Evolutionary conservation across 2,888 invertebrate genomes (phyloP).

Genomic region (Hemicrepidius hirtus): DNA sequence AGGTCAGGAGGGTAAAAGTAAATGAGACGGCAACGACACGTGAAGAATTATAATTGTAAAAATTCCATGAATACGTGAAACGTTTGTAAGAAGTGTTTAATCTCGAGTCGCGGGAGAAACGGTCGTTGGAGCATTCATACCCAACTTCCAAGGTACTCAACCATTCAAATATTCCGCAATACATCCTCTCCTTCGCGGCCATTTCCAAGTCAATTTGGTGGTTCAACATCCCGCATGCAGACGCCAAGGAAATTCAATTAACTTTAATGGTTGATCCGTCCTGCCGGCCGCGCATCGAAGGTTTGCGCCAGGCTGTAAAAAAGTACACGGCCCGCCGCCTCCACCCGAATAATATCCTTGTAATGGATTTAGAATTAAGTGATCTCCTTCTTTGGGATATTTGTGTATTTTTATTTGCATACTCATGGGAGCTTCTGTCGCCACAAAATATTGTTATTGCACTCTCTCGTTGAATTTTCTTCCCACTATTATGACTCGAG

Average conservation of each 20-base stretch:
- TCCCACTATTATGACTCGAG: slow-evolving; percentile 18
- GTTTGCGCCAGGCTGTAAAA: slow-evolving; percentile 59
- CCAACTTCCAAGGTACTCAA: slow-evolving; percentile 66
- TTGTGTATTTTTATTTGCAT: slow-evolving; percentile 64
- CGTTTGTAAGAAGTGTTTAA: slow-evolving; percentile 58
- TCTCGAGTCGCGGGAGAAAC: slow-evolving; percentile 54
- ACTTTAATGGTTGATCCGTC: slow-evolving; percentile 74
- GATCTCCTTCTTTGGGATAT: slow-evolving; percentile 63
- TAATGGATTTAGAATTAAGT: slow-evolving; percentile 70
- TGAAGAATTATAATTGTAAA: slow-evolving; percentile 51
- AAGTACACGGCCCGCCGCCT: slow-evolving; percentile 58
- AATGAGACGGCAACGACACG: slow-evolving; percentile 43
- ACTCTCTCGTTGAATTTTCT: slow-evolving; percentile 21
- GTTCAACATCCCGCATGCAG: slow-evolving; percentile 71
- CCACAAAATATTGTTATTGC: slow-evolving; percentile 40
- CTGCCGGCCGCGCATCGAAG: slow-evolving; percentile 65
- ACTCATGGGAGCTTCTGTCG: slow-evolving; percentile 54
- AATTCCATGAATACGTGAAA: slow-evolving; percentile 53
- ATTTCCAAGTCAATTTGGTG: slow-evolving; percentile 73
- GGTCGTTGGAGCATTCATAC: slow-evolving; percentile 58
- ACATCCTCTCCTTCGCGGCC: slow-evolving; percentile 70
- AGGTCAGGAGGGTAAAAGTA: slow-evolving; percentile 33
- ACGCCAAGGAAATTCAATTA: slow-evolving; percentile 74
- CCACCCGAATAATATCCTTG: slow-evolving; percentile 65
- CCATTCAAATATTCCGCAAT: slow-evolving; percentile 70